Base-by-base conservation (phyloP, 1,140 invertebrate genomes). In the Agraylea sexmaculata region DNA sequence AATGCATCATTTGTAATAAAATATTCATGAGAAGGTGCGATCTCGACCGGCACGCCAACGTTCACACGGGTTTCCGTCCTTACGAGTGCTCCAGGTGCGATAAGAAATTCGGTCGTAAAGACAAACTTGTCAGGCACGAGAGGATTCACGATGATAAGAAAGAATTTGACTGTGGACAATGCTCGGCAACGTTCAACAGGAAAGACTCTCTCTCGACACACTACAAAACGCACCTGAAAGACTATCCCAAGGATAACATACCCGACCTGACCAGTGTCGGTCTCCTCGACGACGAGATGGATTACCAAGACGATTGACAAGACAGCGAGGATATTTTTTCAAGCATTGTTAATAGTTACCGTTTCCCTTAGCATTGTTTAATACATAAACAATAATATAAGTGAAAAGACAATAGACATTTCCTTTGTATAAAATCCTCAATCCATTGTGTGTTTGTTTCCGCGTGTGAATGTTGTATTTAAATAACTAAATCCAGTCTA, bases 91-190 rank as follows among this genome's bases (percentile, higher is more conserved):
- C 56, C 34, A 64, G 68, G 35, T 80, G 77, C 57, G 65, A 70
- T 38, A 75, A 75, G 48, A 68, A 70, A 39, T 80, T 80, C 49
- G 74, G 68, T 18, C 66, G 70, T 12, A 76, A 75, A 45, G 76
- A 80, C 48, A 78, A 78, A 54, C 53, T 80, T 40, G 68, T 75
- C 13, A 64, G 75, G 13, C 77, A 80, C 56, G 69, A 73, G 52
- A 51, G 71, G 38, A 74, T 70, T 45, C 73, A 74, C 46, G 72
- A 73, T 37, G 69, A 65, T 43, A 61, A 62, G 51, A 58, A 62
- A 46, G 64, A 65, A 51, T 70, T 65, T 53, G 63, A 64, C 27
- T 74, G 72, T 46, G 59, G 65, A 29, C 64, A 70, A 41, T 73
- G 72, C 52, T 60, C 68, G 46, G 66, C 69, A 17, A 66, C 59